phyloP scores from a whole-genome alignment of 2,113 vertebrate species.

The Psilopogon haemacephalus region DNA sequence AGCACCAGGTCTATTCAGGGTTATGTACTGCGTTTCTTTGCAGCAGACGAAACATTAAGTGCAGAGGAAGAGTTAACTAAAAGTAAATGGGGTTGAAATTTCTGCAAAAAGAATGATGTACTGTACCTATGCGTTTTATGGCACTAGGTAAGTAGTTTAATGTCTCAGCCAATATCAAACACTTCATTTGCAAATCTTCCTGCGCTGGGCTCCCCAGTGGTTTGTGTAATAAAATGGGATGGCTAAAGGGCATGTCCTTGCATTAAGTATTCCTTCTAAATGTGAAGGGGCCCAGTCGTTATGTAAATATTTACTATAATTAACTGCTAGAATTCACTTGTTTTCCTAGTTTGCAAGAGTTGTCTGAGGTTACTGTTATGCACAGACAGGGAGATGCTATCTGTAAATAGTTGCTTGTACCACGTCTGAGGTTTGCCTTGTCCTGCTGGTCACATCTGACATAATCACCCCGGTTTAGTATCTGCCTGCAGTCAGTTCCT shows the following conservation, averaged over 20 bases:
- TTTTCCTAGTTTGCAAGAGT: slow-evolving; percentile 65
- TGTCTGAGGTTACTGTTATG: slow-evolving; percentile 46
- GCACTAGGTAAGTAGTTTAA: slow-evolving; percentile 76
- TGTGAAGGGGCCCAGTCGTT: slow-evolving; percentile 68
- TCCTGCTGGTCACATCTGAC: neutral
- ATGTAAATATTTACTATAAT: slow-evolving; percentile 83
- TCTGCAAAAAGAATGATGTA: slow-evolving; percentile 69
- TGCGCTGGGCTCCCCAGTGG: slow-evolving; percentile 70
- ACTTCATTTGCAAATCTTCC: slow-evolving; percentile 82
- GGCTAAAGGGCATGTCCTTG: slow-evolving; percentile 80
- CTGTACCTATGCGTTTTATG: slow-evolving; percentile 74
- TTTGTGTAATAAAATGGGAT: slow-evolving; percentile 79
- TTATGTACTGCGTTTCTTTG: neutral
- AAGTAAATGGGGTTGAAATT: slow-evolving; percentile 64
- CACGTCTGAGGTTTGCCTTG: neutral
- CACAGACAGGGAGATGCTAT: neutral
- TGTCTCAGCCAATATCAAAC: slow-evolving; percentile 79
- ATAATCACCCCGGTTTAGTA: neutral
- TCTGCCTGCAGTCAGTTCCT: neutral
- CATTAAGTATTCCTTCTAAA: slow-evolving; percentile 78
- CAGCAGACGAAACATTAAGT: neutral
- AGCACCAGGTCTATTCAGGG: slow-evolving; percentile 16
- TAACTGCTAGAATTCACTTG: slow-evolving; percentile 74
- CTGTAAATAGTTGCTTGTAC: neutral
- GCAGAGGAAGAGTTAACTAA: slow-evolving; percentile 52